Conservation (phyloP, 2,888 invertebrate species). For the Philaethria dido region DNA sequence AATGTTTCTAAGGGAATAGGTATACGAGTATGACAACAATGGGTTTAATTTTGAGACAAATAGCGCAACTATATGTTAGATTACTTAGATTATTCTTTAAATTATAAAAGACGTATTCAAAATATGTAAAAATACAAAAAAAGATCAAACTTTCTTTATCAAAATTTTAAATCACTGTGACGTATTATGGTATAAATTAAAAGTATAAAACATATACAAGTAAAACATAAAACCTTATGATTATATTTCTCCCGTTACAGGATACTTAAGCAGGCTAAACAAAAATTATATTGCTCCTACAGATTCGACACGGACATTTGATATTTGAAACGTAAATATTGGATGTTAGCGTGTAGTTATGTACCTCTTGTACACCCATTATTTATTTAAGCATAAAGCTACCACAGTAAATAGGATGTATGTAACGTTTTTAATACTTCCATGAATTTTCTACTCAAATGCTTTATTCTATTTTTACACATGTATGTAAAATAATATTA, state of each 20-base stretch:
- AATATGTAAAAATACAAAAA: too few species aligned
- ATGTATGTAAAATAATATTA: neutral
- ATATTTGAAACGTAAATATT: constrained; percentile 38
- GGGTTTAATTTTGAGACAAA: neutral
- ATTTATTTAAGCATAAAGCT: constrained; percentile 38
- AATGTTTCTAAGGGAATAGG: neutral
- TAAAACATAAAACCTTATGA: neutral
- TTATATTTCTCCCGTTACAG: neutral
- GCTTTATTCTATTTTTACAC: constrained; percentile 6
- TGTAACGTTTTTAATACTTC: constrained; percentile 17
- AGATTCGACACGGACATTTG: constrained; percentile 29
- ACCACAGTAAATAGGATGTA: constrained; percentile 32
- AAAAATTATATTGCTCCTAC: constrained; percentile 22
- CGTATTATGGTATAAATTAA: too few species aligned
- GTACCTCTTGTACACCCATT: constrained; percentile 20
- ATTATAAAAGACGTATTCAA: too few species aligned
- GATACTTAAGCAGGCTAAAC: neutral
- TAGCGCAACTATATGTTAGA: too few species aligned
- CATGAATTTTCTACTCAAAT: constrained; percentile 12
- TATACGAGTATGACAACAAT: neutral
- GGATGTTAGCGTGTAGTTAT: constrained; percentile 30
- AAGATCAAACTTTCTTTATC: too few species aligned
- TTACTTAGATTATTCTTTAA: too few species aligned
- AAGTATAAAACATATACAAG: neutral
- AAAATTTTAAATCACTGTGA: too few species aligned